phyloP scores from a whole-genome alignment of 2,113 vertebrate genomes.

The Anas platyrhynchos region DNA sequence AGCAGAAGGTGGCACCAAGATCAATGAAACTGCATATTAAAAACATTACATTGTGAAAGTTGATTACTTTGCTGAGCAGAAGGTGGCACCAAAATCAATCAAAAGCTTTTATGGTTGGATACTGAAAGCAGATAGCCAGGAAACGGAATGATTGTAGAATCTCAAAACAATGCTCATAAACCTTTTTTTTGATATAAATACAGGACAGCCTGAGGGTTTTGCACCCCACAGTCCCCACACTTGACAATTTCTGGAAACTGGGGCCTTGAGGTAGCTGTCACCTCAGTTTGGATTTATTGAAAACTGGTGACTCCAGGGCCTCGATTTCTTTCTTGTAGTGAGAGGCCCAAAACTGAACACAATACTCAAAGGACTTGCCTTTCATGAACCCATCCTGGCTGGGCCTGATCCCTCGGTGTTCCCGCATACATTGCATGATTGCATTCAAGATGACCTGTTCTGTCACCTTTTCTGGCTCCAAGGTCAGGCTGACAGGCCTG shows the following conservation, averaged over 20 bases:
- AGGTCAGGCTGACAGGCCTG: too few species aligned
- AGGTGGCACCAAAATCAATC: constrained; percentile 74
- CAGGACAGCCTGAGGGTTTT: not conserved
- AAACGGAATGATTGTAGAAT: not conserved
- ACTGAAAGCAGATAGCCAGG: not conserved
- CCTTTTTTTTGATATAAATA: not conserved
- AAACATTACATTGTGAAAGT: not conserved
- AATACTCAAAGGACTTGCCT: too few species aligned
- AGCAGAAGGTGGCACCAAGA: constrained; percentile 77
- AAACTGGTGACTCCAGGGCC: not conserved
- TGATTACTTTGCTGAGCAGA: constrained; percentile 58
- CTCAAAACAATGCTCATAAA: not conserved
- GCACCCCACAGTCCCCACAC: not conserved
- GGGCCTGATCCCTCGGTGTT: too few species aligned
- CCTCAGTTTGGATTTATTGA: not conserved
- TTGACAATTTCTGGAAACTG: not conserved
- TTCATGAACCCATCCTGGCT: too few species aligned
- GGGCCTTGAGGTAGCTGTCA: not conserved
- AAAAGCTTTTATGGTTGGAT: not conserved
- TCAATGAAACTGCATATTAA: not conserved
- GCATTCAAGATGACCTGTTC: too few species aligned
- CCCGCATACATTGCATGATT: too few species aligned
- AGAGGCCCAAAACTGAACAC: too few species aligned
- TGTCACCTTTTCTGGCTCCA: too few species aligned
- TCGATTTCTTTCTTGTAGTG: too few species aligned